A percentile compares a stretch with the other conserved stretches of the same genome.
These are phyloP conservation scores for Colius striatus DNA, from an alignment of 2,113 vertebrate species.

Conservation along the genomic window DNA sequence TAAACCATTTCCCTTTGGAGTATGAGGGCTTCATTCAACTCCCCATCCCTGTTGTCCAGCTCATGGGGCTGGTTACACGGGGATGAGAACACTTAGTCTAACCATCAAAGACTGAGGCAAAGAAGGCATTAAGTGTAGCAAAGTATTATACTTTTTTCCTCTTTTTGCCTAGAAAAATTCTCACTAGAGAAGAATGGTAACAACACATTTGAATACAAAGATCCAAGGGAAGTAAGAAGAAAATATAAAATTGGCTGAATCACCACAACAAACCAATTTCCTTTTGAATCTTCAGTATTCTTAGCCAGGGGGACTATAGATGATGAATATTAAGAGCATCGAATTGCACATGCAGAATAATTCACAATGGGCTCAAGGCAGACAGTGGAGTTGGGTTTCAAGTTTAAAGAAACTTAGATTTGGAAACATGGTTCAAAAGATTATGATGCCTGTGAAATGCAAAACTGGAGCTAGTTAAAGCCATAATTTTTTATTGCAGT, in stretches of 20 bases:
- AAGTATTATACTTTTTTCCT: not conserved
- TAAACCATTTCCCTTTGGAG: not conserved
- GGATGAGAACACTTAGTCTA: not conserved
- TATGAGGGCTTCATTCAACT: not conserved
- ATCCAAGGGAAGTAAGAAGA: not conserved
- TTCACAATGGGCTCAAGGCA: not conserved
- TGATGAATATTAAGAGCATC: not conserved
- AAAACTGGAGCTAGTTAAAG: not conserved
- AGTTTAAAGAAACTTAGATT: not conserved
- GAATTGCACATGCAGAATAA: not conserved
- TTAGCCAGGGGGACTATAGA: not conserved
- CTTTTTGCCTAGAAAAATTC: not conserved
- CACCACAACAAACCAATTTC: not conserved
- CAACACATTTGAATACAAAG: not conserved
- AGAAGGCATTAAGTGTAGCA: not conserved
- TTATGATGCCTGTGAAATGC: not conserved
- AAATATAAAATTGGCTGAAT: conserved; percentile 4
- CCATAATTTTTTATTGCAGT: not conserved
- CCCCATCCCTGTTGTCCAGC: not conserved
- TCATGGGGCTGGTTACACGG: not conserved
- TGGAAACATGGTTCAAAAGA: not conserved
- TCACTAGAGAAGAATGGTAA: not conserved
- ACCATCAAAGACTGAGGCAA: not conserved
- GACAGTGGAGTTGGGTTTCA: not conserved
- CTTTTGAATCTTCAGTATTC: not conserved